A percentile compares a stretch with the other conserved stretches of the same genome.
Conservation (phyloP, 1,140 invertebrate species). For the Drosophila rhopaloa region DNA sequence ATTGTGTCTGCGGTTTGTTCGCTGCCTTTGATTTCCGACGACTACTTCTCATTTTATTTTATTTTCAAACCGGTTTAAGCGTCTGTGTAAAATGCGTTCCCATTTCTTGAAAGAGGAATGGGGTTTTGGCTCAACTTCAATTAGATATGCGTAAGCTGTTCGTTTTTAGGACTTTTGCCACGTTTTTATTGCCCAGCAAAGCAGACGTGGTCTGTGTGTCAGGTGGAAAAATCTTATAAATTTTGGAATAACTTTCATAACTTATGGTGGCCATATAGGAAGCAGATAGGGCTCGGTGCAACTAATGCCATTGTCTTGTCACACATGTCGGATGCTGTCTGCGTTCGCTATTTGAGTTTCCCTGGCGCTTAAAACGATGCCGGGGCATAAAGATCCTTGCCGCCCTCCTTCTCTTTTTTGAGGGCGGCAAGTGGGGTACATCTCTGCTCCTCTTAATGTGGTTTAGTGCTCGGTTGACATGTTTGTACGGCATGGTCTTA, state of each 20-base stretch:
- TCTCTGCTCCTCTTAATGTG: slow-evolving; percentile 40
- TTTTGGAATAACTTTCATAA: slow-evolving; percentile 79
- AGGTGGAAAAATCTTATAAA: slow-evolving; percentile 66
- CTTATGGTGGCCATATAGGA: slow-evolving; percentile 44
- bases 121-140: slow-evolving; percentile 52
- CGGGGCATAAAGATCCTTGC: slow-evolving; percentile 17
- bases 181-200: slow-evolving; percentile 66
- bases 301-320: slow-evolving; percentile 58
- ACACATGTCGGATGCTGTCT: slow-evolving; percentile 42
- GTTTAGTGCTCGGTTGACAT: slow-evolving; percentile 52
- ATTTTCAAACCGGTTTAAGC: slow-evolving; percentile 44
- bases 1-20: slow-evolving; percentile 77
- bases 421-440: slow-evolving; percentile 14
- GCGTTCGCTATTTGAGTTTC: slow-evolving; percentile 39
- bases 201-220: slow-evolving; percentile 65
- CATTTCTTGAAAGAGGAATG: background rate
- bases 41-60: slow-evolving; percentile 13
- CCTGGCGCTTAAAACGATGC: slow-evolving; percentile 21
- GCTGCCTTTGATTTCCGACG: slow-evolving; percentile 65
- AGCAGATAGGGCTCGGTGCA: slow-evolving; percentile 24
- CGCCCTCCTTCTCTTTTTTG: background rate
- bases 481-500: slow-evolving; percentile 47
- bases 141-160: slow-evolving; percentile 78
- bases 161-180: slow-evolving; percentile 56
- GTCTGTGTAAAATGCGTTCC: slow-evolving; percentile 53